A percentile compares a stretch with the other conserved stretches of the same genome.
Conservation (phyloP, 1,140 invertebrate genomes). For the Aphidius ervi region DNA sequence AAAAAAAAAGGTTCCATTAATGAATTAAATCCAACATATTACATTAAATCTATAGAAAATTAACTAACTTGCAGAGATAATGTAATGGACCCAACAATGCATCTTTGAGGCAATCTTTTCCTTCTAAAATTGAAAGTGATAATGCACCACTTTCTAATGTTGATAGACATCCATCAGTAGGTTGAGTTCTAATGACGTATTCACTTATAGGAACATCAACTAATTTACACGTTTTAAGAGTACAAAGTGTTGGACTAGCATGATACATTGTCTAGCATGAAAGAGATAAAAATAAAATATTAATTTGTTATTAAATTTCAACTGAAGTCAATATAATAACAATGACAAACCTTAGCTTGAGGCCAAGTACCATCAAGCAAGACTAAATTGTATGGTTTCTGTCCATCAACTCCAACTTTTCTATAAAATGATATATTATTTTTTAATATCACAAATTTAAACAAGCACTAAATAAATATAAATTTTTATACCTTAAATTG, state of each 20-base stretch:
- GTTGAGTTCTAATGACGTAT: conserved; percentile 91
- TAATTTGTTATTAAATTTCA: conserved; percentile 23
- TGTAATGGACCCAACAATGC: conserved; percentile 74
- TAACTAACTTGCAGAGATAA: conserved; percentile 68
- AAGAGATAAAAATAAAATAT: neutral
- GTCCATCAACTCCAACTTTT: conserved; percentile 34
- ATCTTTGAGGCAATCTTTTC: conserved; percentile 61
- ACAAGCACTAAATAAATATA: no score
- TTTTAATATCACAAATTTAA: no score
- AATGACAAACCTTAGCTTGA: conserved; percentile 68
- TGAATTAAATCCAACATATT: neutral
- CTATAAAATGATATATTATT: neutral
- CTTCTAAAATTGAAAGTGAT: conserved; percentile 75
- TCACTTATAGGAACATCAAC: conserved; percentile 68
- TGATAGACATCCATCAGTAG: conserved; percentile 84
- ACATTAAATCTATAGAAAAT: neutral
- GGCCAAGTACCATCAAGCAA: conserved; percentile 92
- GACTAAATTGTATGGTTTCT: conserved; percentile 70
- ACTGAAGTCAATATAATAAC: neutral
- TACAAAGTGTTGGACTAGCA: conserved; percentile 64
- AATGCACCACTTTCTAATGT: conserved; percentile 86
- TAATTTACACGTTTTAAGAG: conserved; percentile 72
- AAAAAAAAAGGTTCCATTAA: conserved; percentile 23
- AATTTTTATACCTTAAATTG: conserved; percentile 39
- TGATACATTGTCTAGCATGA: conserved; percentile 64